These are phyloP conservation scores for Epinotia ramella DNA, from an alignment of 2,888 invertebrate species.

Conservation along the genomic window DNA sequence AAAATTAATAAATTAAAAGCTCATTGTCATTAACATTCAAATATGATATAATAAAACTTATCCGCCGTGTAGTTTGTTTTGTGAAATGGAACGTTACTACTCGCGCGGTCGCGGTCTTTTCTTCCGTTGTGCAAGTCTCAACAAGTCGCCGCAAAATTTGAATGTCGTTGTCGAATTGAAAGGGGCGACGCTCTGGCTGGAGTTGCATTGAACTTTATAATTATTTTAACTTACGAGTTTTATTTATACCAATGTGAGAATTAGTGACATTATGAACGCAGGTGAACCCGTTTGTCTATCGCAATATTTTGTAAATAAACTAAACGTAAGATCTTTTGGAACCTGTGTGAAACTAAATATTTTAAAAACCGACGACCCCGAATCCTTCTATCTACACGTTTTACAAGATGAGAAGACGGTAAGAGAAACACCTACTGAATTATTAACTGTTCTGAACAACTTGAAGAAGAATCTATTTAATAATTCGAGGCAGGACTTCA, in stretches of 20 bases:
- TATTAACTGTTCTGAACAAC: slow-evolving; percentile 55
- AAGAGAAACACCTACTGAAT: slow-evolving; percentile 56
- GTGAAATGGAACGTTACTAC: slow-evolving; percentile 4
- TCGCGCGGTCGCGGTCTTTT: not conserved
- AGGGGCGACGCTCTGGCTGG: not conserved
- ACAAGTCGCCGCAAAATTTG: slow-evolving; percentile 69
- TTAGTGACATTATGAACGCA: slow-evolving; percentile 17
- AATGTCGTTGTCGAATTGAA: slow-evolving; percentile 46
- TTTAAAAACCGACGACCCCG: slow-evolving; percentile 56
- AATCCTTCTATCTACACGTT: slow-evolving; percentile 55
- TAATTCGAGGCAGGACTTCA: slow-evolving; percentile 67
- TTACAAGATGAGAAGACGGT: slow-evolving; percentile 57
- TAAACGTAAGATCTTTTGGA: slow-evolving; percentile 71
- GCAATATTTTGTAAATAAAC: slow-evolving; percentile 73
- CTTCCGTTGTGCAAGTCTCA: slow-evolving; percentile 55
- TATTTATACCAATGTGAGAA: not conserved
- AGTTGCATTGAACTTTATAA: not conserved
- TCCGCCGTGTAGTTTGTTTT: not conserved
- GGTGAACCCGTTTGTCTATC: slow-evolving; percentile 64
- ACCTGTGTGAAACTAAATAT: slow-evolving; percentile 64
- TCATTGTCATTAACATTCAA: no score
- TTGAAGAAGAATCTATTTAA: slow-evolving; percentile 62
- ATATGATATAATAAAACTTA: no score
- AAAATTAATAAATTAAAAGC: no score
- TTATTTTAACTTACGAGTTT: not conserved